These are phyloP conservation scores for Deilephila elpenor DNA, from an alignment of 2,888 invertebrate genomes.

Conservation along the genomic window DNA sequence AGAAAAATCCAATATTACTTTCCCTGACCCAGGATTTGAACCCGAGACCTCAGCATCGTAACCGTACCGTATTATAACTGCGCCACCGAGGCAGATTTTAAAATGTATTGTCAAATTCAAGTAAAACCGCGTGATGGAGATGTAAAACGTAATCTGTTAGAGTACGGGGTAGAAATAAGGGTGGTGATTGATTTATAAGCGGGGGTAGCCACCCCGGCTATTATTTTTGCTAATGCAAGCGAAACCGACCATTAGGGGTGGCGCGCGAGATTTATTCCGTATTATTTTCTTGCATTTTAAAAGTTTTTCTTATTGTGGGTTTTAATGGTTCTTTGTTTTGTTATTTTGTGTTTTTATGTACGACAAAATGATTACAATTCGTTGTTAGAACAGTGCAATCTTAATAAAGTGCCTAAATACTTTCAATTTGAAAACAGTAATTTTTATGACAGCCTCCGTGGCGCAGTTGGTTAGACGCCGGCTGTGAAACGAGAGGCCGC, in stretches of 20 bases:
- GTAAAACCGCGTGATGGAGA: not conserved
- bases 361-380: no score
- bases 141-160: conserved; percentile 12
- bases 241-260: conserved; percentile 54
- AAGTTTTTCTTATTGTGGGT: not conserved
- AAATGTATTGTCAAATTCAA: not conserved
- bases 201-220: conserved; percentile 39
- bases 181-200: conserved; percentile 53
- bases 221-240: conserved; percentile 62
- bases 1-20: no score
- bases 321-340: not conserved
- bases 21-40: no score
- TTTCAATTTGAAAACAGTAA: no score
- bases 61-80: no score
- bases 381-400: no score
- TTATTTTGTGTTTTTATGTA: not conserved
- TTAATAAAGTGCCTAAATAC: no score
- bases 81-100: not conserved
- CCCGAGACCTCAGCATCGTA: no score
- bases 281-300: conserved; percentile 6
- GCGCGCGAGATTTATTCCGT: conserved; percentile 49
- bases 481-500: no score
- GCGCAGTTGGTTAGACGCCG: no score
- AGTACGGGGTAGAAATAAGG: conserved; percentile 11
- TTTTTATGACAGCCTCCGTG: no score